Conservation (phyloP, 2,113 vertebrate species). For the Grallaria varia region DNA sequence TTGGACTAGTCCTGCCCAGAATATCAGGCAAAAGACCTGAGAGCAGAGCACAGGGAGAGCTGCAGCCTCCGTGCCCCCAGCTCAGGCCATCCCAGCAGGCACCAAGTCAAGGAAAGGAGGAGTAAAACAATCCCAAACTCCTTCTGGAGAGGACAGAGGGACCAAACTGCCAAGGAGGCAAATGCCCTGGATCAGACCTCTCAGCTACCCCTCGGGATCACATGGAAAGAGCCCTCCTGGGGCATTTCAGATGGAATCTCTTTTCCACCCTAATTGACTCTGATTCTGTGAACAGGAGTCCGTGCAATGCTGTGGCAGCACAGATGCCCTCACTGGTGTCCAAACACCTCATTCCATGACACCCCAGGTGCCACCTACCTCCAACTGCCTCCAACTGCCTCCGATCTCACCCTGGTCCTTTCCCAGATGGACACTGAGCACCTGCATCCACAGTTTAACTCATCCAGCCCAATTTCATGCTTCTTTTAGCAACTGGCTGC, state of each 20-base stretch:
- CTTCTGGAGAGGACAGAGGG: background rate
- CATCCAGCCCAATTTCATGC: slow-evolving; percentile 45
- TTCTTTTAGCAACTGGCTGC: slow-evolving; percentile 56
- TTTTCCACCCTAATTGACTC: background rate
- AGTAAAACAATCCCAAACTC: background rate
- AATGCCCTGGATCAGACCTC: background rate
- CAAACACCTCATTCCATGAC: slow-evolving; percentile 16
- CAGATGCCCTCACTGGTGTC: background rate
- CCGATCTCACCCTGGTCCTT: slow-evolving; percentile 25
- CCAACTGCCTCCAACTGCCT: slow-evolving; percentile 4
- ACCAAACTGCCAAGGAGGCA: background rate
- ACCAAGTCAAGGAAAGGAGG: background rate
- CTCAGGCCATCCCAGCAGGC: background rate
- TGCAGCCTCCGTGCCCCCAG: background rate
- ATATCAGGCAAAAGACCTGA: background rate
- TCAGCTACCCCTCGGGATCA: background rate
- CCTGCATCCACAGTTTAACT: slow-evolving; percentile 43
- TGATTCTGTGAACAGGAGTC: background rate
- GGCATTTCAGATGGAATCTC: background rate
- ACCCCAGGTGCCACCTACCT: slow-evolving; percentile 61
- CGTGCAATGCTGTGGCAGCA: background rate
- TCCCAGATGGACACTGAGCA: slow-evolving; percentile 47
- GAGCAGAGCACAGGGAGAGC: background rate
- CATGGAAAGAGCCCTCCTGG: background rate
- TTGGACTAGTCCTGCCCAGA: background rate